Conservation (phyloP, 2,888 invertebrate species). For the Epinotia demarniana region DNA sequence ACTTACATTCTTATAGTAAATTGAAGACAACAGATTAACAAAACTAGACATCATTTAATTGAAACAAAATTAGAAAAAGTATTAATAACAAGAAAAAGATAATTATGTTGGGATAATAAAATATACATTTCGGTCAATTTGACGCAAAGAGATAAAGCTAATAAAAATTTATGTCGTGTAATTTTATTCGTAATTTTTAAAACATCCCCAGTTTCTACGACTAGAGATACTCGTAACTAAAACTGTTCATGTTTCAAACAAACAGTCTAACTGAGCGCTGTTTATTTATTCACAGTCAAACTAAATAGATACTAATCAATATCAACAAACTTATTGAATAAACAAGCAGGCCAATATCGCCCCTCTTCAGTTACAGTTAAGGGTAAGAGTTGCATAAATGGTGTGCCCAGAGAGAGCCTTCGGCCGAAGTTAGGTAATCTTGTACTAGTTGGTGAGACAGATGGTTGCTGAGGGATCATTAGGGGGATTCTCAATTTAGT, state of each 20-base stretch:
- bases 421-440: conserved; percentile 36
- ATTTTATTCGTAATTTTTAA: no score
- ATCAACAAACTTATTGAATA: conserved; percentile 41
- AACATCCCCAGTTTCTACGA: background rate
- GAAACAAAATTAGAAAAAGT: no score
- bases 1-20: no score
- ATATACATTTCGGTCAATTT: no score
- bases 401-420: conserved; percentile 16
- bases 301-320: conserved; percentile 42
- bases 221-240: background rate
- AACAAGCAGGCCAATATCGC: background rate
- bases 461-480: conserved; percentile 58
- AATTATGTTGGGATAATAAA: no score
- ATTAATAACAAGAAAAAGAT: no score
- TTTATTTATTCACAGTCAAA: conserved; percentile 42
- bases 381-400: background rate
- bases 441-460: conserved; percentile 50
- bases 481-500: conserved; percentile 48
- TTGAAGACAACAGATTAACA: no score
- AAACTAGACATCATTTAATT: no score
- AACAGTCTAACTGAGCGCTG: conserved; percentile 16
- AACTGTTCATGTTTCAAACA: conserved; percentile 27
- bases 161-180: no score
- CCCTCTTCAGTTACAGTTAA: background rate
- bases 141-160: no score